Evolutionary conservation across 2,888 invertebrate species (phyloP).

Genomic region (Pristionchus arcanus): DNA sequence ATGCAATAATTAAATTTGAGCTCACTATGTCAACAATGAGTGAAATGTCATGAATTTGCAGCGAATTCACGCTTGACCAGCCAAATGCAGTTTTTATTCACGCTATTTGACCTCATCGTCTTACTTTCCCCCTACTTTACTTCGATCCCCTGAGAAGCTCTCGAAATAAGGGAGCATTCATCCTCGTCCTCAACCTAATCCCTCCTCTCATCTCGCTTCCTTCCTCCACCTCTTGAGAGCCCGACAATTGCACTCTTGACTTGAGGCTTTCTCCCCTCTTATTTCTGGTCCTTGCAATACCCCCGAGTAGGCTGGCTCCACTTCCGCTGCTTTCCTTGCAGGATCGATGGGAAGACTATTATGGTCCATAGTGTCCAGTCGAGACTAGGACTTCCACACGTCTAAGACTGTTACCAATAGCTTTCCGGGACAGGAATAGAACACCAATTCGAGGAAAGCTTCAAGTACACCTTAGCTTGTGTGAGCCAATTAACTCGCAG

Average conservation of each 20-base stretch:
- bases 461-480: not conserved
- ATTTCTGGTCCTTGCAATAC: not conserved
- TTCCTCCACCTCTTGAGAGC: constrained; percentile 5
- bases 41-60: not conserved
- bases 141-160: not conserved
- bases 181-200: constrained; percentile 17
- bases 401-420: not conserved
- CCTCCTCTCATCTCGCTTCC: constrained; percentile 12
- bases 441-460: not conserved
- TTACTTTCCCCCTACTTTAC: not conserved
- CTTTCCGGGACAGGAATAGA: not conserved
- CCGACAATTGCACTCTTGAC: constrained; percentile 30
- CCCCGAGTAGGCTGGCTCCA: not conserved
- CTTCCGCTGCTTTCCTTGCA: not conserved
- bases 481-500: not conserved
- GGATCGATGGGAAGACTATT: constrained; percentile 16
- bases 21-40: too few relatives aligned
- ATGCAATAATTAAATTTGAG: too few relatives aligned
- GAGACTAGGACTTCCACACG: not conserved
- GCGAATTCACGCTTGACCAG: not conserved
- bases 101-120: not conserved
- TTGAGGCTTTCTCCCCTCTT: constrained; percentile 24
- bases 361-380: not conserved
- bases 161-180: not conserved
- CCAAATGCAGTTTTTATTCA: not conserved